Base-by-base conservation (phyloP, 2,797 vertebrate species). In the Prunella strophiata region DNA sequence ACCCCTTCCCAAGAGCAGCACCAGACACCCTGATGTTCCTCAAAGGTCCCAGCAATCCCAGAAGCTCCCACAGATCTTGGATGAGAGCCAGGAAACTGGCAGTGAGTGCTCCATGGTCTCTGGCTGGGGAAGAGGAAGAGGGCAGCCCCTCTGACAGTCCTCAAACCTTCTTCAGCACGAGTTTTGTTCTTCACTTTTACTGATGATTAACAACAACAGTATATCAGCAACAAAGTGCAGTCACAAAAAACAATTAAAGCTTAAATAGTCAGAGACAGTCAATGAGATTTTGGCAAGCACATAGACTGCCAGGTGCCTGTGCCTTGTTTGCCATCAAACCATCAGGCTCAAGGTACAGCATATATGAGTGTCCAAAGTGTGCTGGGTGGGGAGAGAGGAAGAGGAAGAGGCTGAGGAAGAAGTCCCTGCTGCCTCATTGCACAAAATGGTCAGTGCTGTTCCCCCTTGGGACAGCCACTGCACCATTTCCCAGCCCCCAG, bases 401-500 rank as follows among this genome's bases (percentile, higher is more conserved):
- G n/a, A n/a, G 48, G 40, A 52, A 51, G 26, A 16, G 36, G 16
- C 13, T 59, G 47, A 36, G 50, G 38, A 66, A 61, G 54, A 42
- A 75, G 18, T 16, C 50, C 2, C 47, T 22, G 29, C 34, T n/a
- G n/a, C n/a, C n/a, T 15, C 54, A 2, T 30, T 16, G 8, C 77
- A 74, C 27, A 43, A 36, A 66, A 43, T 3, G 9, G 13, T 29
- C 10, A 1, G 7, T 11, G 21, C 11, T 34, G 2, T 4, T 54
- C 10, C 13, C 16, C 23, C 30, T 22, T 11, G 32, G 17, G 20
- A 6, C 32, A 14, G 25, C 7, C 38, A 7, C 22, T 7, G 27
- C 2, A 5, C 2, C 6, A 0, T 19, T 18, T 26, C 27, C 62
- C 11, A 7, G 10, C 22, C 13, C 42, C 16, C 36, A 51, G 61